phyloP scores from a whole-genome alignment of 2,888 invertebrate species.

The Tenthredo amoena region DNA sequence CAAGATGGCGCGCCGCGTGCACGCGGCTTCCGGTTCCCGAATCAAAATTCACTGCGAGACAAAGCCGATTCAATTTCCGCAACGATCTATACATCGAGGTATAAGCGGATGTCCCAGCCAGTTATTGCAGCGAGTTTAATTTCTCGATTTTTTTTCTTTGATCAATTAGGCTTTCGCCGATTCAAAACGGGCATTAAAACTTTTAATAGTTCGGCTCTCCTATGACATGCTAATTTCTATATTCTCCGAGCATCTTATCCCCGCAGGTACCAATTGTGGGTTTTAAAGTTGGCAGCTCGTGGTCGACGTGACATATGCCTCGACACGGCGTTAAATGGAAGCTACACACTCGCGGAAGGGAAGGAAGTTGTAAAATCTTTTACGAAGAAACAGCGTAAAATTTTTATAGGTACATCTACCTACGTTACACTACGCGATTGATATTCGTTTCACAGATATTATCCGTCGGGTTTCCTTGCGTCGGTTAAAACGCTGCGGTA shows the following conservation, averaged over 20 bases:
- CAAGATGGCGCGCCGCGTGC: neutral
- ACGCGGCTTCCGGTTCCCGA: slow-evolving; percentile 30
- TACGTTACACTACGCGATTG: neutral
- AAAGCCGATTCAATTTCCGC: slow-evolving; percentile 3
- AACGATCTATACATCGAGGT: neutral
- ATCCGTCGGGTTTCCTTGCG: neutral
- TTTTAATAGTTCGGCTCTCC: slow-evolving; percentile 12
- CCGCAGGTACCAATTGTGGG: neutral
- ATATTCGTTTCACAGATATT: slow-evolving; percentile 43
- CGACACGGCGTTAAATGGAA: neutral
- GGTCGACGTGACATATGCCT: neutral
- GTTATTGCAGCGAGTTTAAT: neutral
- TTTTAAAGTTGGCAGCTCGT: neutral
- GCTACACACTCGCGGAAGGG: neutral
- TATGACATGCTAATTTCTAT: slow-evolving; percentile 24
- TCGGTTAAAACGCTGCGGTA: neutral
- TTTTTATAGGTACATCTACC: neutral
- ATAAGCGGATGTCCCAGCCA: neutral
- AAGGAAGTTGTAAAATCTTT: slow-evolving; percentile 74
- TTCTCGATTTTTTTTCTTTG: neutral
- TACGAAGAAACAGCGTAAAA: slow-evolving; percentile 70
- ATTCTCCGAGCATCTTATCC: neutral
- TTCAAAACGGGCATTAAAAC: neutral
- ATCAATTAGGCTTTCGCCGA: neutral
- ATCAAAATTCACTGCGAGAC: slow-evolving; percentile 43